Evolutionary conservation across 2,113 vertebrate genomes (phyloP), one percentile per base, ranked within the genome.

Genomic region (Protobothrops mucrosquamatus): DNA sequence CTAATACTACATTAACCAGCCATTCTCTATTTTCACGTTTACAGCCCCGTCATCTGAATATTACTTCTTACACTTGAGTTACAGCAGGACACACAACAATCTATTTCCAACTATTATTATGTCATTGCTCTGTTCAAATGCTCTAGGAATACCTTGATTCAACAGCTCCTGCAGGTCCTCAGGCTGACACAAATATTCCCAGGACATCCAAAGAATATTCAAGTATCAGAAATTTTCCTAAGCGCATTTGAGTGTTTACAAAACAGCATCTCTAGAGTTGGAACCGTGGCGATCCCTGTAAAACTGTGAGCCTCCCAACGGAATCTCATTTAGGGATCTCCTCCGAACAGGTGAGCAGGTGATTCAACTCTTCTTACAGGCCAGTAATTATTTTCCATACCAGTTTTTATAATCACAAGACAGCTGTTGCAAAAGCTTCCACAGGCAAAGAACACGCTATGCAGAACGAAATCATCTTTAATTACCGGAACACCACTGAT

Each of bases 91-190:
- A 92, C 86, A 92, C 1, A 94, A 81, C 14, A 85, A 22, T 69
- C 23, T 12, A 86, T 22, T 51, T 92, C 85, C 92, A 92, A 4
- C 59, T 29, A 95, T 22, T 59, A 89, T 11, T 46, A 86, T n/a
- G 43, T 48, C 20, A 90, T 93, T 92, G 91, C 94, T 90, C 87
- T 91, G 18, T 91, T 14, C 64, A 92, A 93, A 34, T 88, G 48
- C 69, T 51, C 89, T 43, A 22, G 59, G 94, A 96, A 93, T 96
- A 97, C 96, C 95, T 97, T 96, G 95, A 96, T 97, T 0, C 11
- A 0, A 56, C 43, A 20, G 81, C 81, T 91, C 86, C 0, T 51
- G 69, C 39, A 34, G 87, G 52, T 95, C 94, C 92, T 95, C 95
- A 20, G 64, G 39, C 90, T 93, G 7, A 1, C 56, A 93, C 94